Evolutionary conservation across 2,888 invertebrate species (phyloP), one percentile per base, ranked within the genome.

Genomic region (Azorinus chamasolen): DNA sequence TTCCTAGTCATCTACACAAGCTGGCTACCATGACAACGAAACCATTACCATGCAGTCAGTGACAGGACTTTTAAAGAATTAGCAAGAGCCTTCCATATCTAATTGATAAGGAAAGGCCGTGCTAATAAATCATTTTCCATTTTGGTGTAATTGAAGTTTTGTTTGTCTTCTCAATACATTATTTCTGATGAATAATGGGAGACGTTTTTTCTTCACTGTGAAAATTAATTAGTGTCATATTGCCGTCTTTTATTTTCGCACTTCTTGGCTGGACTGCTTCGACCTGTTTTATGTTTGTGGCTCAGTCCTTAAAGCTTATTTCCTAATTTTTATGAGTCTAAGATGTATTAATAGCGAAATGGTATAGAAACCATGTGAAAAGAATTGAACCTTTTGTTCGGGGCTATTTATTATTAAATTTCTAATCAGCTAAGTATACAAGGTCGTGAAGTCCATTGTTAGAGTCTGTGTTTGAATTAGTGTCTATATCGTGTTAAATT

Each of bases 351-450:
- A 63, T 64, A 70, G 69, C 66, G 64, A 70, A 72, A 70, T 43
- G 62, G 62, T 65, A 76, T 78, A 72, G 75, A 76, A 73, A 80
- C 63, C 68, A 69, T 53, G 39, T 43, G 53, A 68, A 80, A 70
- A 72, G 76, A 76, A 54, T 20, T 41, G 57, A 32, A 45, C 32
- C 62, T 61, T 75, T 79, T 79, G 75, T 79, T 75, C 75, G 71
- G 18, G 59, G 59, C 68, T 63, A 68, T 76, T 77, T 77, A 80
- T 80, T 73, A 77, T 77, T 80, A 80, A 80, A 75, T 76, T 80
- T 77, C 69, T 80, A 80, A 80, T 80, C 80, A 80, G 80, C 73
- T 70, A 80, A 65, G 70, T 80, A 80, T 77, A 80, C 80, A 80
- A 80, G 80, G 80, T 66, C 71, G 63, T 10, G 37, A 22, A 46